Percentiles rank a stretch among this genome's conserved stretches.
Evolutionary conservation across 2,113 vertebrate species (phyloP).

Genomic region (Pongo pygmaeus): DNA sequence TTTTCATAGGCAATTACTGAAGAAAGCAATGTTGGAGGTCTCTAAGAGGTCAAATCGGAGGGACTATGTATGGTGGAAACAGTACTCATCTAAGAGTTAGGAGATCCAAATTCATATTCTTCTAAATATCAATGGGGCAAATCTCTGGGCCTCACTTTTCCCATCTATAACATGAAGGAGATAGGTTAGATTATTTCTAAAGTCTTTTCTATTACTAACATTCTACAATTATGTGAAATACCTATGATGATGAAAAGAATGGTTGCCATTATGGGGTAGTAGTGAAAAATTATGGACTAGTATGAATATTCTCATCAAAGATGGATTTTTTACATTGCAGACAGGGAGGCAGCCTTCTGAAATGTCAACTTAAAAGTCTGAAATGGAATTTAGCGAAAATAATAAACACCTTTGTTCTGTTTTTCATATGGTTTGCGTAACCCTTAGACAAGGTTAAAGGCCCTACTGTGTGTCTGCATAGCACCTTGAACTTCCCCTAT

Average conservation of each 20-base stretch:
- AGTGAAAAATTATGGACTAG: not conserved
- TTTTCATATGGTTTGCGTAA: constrained; percentile 19
- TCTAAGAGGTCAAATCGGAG: not conserved
- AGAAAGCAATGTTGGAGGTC: constrained; percentile 36
- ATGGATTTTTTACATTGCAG: not conserved
- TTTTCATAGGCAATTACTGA: constrained; percentile 5
- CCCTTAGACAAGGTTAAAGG: not conserved
- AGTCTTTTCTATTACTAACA: not conserved
- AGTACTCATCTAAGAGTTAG: not conserved
- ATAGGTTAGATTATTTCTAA: not conserved
- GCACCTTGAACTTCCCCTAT: not conserved
- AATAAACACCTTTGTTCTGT: constrained; percentile 21
- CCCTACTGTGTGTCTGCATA: not conserved
- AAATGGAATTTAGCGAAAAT: constrained; percentile 25
- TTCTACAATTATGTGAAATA: not conserved
- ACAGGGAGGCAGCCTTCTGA: constrained; percentile 13
- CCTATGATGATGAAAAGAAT: not conserved
- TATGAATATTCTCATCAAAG: not conserved
- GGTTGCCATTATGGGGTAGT: not conserved
- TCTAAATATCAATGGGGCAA: not conserved
- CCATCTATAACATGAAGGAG: not conserved
- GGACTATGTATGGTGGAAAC: not conserved
- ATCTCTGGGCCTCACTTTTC: constrained; percentile 4
- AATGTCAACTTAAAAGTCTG: constrained; percentile 23
- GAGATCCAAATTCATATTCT: not conserved